Evolutionary conservation across 2,113 vertebrate species (phyloP).

Genomic region (Micronisus gabar): DNA sequence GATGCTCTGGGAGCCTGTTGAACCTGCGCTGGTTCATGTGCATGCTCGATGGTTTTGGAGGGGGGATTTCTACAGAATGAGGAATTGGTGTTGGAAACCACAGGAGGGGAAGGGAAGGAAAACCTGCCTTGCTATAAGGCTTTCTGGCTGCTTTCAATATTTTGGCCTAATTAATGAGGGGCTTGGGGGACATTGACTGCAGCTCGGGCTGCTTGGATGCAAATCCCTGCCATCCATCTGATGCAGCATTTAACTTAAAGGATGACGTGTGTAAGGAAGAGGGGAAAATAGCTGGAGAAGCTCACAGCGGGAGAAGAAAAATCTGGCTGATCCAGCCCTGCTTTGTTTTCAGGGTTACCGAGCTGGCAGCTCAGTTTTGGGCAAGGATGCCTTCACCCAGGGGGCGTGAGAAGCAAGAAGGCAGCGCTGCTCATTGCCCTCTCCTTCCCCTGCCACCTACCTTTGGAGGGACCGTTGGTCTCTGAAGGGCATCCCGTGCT

Average conservation of each 20-base stretch:
- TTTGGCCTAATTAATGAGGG: background rate
- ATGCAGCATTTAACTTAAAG: background rate
- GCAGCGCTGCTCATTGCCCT: background rate
- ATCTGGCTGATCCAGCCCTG: background rate
- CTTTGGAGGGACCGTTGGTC: accelerated
- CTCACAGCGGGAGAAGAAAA: background rate
- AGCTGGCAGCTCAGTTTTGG: background rate
- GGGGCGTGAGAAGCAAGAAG: background rate
- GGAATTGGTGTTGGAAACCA: background rate
- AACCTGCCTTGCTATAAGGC: background rate
- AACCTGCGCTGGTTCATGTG: accelerated
- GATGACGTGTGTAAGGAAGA: background rate
- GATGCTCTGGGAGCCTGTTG: background rate
- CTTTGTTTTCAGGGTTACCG: background rate
- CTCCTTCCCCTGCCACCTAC: background rate
- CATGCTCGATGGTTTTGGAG: background rate
- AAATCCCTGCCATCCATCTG: accelerated
- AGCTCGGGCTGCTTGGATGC: background rate
- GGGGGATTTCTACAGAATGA: background rate
- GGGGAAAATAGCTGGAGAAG: background rate
- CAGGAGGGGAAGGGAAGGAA: background rate
- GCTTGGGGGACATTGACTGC: background rate
- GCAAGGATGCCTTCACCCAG: background rate
- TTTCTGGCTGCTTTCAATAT: background rate
- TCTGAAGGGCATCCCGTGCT: background rate